A percentile compares a stretch with the other conserved stretches of the same genome.
Conservation (phyloP, 2,888 invertebrate species). For the Leptinotarsa rubiginosa region DNA sequence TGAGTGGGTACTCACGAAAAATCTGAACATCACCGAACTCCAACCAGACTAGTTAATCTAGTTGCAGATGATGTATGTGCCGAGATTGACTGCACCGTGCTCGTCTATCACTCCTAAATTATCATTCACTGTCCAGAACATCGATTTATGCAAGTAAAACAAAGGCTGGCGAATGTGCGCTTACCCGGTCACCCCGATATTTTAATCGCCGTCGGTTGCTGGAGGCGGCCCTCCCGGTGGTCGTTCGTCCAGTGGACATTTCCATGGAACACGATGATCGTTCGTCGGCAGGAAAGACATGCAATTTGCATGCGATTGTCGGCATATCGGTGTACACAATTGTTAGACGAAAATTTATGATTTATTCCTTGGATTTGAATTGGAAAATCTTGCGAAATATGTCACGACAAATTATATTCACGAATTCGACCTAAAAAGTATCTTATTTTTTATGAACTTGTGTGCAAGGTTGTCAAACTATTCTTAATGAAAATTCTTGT, state of each 20-base stretch:
- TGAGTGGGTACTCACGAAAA: too few species aligned
- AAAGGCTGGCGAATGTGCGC: slow-evolving; percentile 45
- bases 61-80: slow-evolving; percentile 5
- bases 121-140: slow-evolving; percentile 44
- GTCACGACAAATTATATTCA: not conserved
- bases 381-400: not conserved
- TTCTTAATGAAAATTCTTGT: too few species aligned
- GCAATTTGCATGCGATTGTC: slow-evolving; percentile 46
- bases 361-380: slow-evolving; percentile 24
- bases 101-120: slow-evolving; percentile 44
- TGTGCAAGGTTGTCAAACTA: too few species aligned
- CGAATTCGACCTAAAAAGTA: too few species aligned
- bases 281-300: slow-evolving; percentile 3
- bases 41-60: not conserved
- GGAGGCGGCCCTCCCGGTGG: slow-evolving; percentile 37
- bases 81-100: slow-evolving; percentile 34
- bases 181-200: slow-evolving; percentile 51
- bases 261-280: slow-evolving; percentile 38
- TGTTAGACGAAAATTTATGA: slow-evolving; percentile 35
- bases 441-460: too few species aligned
- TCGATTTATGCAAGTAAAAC: slow-evolving; percentile 47
- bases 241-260: slow-evolving; percentile 32
- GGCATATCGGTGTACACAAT: slow-evolving; percentile 38
- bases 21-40: too few species aligned
- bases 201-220: slow-evolving; percentile 30